phyloP scores from a whole-genome alignment of 2,888 invertebrate genomes.

The Ommatoiulus sabulosus region DNA sequence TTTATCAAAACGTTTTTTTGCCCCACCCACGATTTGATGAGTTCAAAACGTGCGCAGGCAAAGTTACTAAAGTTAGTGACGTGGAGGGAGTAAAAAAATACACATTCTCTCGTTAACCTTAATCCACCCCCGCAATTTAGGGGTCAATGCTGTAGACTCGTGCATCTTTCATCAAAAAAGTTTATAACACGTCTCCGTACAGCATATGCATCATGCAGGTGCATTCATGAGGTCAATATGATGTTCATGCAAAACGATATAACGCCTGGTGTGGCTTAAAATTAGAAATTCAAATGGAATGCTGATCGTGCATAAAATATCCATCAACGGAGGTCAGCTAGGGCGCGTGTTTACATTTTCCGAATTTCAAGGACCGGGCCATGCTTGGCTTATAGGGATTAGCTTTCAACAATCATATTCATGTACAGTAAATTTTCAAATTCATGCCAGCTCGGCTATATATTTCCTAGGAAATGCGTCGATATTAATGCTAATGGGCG shows the following conservation, averaged over 20 bases:
- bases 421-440: not conserved
- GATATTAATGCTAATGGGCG: not conserved
- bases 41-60: not conserved
- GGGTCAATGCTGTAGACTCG: not conserved
- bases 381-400: not conserved
- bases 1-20: not conserved
- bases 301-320: not conserved
- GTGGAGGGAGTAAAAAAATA: not conserved
- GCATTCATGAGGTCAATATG: not conserved
- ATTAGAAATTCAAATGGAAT: not conserved
- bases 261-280: not conserved
- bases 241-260: no score
- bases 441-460: not conserved
- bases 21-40: conserved; percentile 24
- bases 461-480: not conserved
- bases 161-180: not conserved
- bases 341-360: no score
- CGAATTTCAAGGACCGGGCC: no score
- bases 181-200: not conserved
- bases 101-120: not conserved
- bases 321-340: no score
- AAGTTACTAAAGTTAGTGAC: not conserved
- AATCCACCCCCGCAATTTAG: conserved; percentile 13
- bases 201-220: not conserved
- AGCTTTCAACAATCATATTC: not conserved